Evolutionary conservation across 2,113 vertebrate species (phyloP).

Genomic region (Willisornis vidua): DNA sequence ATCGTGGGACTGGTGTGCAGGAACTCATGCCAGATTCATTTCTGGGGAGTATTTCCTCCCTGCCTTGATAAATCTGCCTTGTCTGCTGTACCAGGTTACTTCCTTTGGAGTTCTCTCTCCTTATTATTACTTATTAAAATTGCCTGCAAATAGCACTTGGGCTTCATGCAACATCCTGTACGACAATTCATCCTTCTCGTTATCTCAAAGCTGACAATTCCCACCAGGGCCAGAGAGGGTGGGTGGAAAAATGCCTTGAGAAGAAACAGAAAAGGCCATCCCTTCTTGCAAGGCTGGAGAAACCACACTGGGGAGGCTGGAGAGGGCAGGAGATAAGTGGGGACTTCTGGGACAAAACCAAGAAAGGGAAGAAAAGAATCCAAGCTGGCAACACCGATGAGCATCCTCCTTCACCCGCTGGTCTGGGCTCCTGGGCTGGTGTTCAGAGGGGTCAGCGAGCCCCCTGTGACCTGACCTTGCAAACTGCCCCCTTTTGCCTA

Average conservation of each 20-base stretch:
- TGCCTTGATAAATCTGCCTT: conserved; percentile 74
- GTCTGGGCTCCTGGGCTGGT: background rate
- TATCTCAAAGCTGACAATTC: conserved; percentile 74
- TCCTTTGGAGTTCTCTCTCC: conserved; percentile 69
- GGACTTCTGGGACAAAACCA: background rate
- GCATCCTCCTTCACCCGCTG: background rate
- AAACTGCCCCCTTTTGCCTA: background rate
- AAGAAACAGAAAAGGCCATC: conserved; percentile 70
- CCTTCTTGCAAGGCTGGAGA: background rate
- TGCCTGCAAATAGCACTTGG: conserved; percentile 68
- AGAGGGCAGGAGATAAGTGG: conserved; percentile 2
- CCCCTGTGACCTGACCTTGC: background rate
- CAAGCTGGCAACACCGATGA: fast-evolving
- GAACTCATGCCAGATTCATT: conserved; percentile 77
- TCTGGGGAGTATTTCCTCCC: conserved; percentile 77
- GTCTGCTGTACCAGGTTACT: conserved; percentile 75
- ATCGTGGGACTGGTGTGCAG: conserved; percentile 75
- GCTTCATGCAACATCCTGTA: conserved; percentile 74
- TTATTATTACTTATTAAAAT: conserved; percentile 76
- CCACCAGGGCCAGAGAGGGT: conserved; percentile 66
- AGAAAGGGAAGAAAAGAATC: background rate
- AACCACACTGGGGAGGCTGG: background rate
- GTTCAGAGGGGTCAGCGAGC: background rate
- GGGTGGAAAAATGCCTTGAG: conserved; percentile 72
- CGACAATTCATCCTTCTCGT: conserved; percentile 69